Percentiles rank a stretch among this genome's conserved stretches.
Conservation (phyloP, 2,797 vertebrate species). For the Semaprochilodus insignis region DNA sequence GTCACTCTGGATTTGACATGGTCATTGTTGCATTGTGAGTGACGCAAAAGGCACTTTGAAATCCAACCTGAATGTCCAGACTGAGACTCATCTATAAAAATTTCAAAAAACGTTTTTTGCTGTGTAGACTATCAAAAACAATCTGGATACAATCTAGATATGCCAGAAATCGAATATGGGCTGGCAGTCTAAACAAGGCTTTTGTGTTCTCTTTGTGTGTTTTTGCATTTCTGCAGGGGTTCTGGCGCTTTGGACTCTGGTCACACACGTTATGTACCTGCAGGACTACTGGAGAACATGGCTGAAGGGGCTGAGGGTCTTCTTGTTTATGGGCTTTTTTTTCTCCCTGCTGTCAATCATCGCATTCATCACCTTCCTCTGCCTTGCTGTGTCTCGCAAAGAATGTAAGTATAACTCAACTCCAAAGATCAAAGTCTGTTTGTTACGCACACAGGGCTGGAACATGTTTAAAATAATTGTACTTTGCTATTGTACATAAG, state of each 20-base stretch:
- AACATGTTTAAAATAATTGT: neutral
- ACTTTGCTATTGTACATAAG: too few species aligned
- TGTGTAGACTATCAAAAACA: too few species aligned
- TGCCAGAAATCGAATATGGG: too few species aligned
- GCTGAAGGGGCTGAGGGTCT: conserved; percentile 93
- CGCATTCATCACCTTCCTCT: conserved; percentile 87
- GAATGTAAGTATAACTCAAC: conserved; percentile 81
- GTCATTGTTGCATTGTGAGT: too few species aligned
- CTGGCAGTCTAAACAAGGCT: too few species aligned
- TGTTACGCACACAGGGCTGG: neutral
- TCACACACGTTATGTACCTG: conserved; percentile 94
- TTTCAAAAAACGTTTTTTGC: too few species aligned
- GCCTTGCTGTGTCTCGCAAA: conserved; percentile 82
- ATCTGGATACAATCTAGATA: too few species aligned
- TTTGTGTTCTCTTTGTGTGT: neutral
- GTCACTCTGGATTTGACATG: too few species aligned
- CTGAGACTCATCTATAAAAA: too few species aligned
- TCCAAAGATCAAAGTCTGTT: neutral
- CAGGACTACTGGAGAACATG: conserved; percentile 97
- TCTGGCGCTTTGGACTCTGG: conserved; percentile 91
- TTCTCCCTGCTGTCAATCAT: conserved; percentile 84
- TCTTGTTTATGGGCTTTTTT: conserved; percentile 84
- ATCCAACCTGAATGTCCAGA: too few species aligned
- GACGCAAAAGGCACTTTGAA: too few species aligned
- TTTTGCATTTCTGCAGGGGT: conserved; percentile 80